phyloP scores from a whole-genome alignment of 2,113 vertebrate genomes.

The Salvelinus fontinalis region DNA sequence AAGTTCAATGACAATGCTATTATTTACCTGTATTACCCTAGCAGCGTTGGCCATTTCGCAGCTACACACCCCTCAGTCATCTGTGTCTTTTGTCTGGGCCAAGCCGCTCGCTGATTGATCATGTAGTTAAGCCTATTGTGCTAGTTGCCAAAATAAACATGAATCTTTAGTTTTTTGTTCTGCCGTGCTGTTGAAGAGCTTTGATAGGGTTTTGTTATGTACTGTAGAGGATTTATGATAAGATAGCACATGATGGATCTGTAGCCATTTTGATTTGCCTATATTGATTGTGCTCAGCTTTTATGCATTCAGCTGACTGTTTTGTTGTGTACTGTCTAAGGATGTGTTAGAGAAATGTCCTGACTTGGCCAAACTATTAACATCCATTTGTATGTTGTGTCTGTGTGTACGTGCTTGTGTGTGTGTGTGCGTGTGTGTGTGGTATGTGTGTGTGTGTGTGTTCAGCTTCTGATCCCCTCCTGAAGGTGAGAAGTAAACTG shows the following conservation, averaged over 20 bases:
- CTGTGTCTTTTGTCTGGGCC: slow-evolving; percentile 42
- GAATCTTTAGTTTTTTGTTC: slow-evolving; percentile 13
- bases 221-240: slow-evolving; percentile 9
- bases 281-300: no score
- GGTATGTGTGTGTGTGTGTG: slow-evolving; percentile 8
- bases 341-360: no score
- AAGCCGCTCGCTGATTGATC: slow-evolving; percentile 46
- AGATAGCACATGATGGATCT: neutral
- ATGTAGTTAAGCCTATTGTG: slow-evolving; percentile 46
- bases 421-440: neutral
- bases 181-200: neutral
- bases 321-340: no score
- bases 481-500: slow-evolving; percentile 85
- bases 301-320: no score
- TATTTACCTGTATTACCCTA: slow-evolving; percentile 54
- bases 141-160: slow-evolving; percentile 43
- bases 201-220: slow-evolving; percentile 5
- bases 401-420: neutral
- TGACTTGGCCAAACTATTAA: no score
- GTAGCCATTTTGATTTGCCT: neutral
- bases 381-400: neutral
- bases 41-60: slow-evolving; percentile 11
- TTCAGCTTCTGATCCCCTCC: slow-evolving; percentile 91
- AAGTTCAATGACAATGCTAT: slow-evolving; percentile 37
- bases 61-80: slow-evolving; percentile 33